A percentile compares a stretch with the other conserved stretches of the same genome.
Conservation (phyloP, 1,140 invertebrate species). For the Orchesella cincta region DNA sequence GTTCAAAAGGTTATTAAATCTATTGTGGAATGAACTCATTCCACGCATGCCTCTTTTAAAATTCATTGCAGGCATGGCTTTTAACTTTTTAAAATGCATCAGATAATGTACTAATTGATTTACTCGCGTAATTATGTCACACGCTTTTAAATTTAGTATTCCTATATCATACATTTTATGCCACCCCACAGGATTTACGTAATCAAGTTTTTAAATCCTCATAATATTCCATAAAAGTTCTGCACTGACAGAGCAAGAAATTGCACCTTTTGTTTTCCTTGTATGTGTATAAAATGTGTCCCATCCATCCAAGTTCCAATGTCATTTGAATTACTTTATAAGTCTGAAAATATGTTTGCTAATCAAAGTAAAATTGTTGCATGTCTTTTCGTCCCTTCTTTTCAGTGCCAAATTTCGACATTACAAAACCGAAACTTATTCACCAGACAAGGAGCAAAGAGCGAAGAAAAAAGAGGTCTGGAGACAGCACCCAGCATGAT, state of each 20-base stretch:
- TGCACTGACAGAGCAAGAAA: slow-evolving; percentile 7
- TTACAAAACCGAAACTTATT: slow-evolving; percentile 39
- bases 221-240: slow-evolving; percentile 13
- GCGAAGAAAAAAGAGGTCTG: neutral
- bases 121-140: too few species aligned
- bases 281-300: neutral
- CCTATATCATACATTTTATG: too few species aligned
- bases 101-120: too few species aligned
- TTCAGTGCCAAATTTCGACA: slow-evolving; percentile 47
- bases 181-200: too few species aligned
- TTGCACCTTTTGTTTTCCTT: neutral
- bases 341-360: neutral
- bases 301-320: neutral
- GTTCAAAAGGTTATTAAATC: too few species aligned
- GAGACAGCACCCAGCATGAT: neutral
- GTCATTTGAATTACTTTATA: neutral
- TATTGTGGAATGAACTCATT: too few species aligned
- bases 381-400: slow-evolving; percentile 6
- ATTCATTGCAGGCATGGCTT: too few species aligned
- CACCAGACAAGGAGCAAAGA: slow-evolving; percentile 32
- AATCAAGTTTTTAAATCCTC: too few species aligned
- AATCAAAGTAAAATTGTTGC: neutral
- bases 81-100: too few species aligned
- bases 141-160: too few species aligned
- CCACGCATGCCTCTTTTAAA: too few species aligned